Evolutionary conservation across 2,888 invertebrate species (phyloP), one percentile per base, ranked within the genome.

Genomic region (Temnothorax ravouxi): DNA sequence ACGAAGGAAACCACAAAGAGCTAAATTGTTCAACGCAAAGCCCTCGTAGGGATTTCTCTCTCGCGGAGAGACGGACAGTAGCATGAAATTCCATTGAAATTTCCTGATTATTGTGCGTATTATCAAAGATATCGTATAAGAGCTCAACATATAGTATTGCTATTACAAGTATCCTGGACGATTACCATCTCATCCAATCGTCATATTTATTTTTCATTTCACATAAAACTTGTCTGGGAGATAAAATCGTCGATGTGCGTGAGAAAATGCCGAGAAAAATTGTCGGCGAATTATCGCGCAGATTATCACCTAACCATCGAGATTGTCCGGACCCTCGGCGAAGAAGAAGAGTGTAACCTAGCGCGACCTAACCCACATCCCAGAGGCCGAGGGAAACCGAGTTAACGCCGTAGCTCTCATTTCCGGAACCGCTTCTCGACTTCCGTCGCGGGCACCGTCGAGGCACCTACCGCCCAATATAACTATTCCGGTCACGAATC

Each of bases 351-450:
- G 11, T 71, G 21, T 72, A 71, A 86, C 69, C 56, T 9, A 11
- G 59, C 62, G 41, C 80, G 62, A 21, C 82, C 71, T 92, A 91
- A 90, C 91, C 92, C 87, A 92, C 86, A 91, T 92, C 87, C 66
- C 83, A 84, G 82, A 88, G 87, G 85, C 83, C 85, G 83, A 87
- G 87, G 88, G 87, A 88, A 90, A 89, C 76, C 66, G 85, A 91
- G 89, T 92, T 92, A 88, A 83, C 85, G 88, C 75, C 89, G 91
- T 88, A 88, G 89, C 89, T 91, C 92, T 94, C 92, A 94, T 94
- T 94, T 94, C 94, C 94, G 94, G 89, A 88, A 89, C 87, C 87
- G 86, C 89, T 92, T 92, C 92, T 89, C 75, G 74, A 89, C 88
- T 90, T 90, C 90, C 90, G 89, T 75, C 82, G 87, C 82, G 61